Evolutionary conservation across 2,888 invertebrate species (phyloP), one percentile per base, ranked within the genome.

Genomic region (Taphrorychus bicolor): DNA sequence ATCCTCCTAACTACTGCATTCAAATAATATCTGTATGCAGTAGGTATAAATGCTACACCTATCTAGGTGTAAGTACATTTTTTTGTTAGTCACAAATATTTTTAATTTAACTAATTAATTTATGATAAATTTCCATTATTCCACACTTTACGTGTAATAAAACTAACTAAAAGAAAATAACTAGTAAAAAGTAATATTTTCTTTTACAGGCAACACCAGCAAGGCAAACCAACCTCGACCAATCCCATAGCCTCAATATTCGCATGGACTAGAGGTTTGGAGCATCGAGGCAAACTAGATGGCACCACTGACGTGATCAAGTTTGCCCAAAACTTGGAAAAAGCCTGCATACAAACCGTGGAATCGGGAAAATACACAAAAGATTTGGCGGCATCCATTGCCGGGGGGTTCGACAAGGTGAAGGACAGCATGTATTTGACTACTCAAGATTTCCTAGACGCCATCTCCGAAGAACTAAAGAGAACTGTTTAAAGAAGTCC

Each of bases 241-340:
- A 95, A 95, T 83, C 94, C 95, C 7, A 90, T 95, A 66, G 95
- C 95, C 11, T 94, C 94, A 45, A 94, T 95, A 77, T 95, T 92
- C 83, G 95, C 95, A 7, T 95, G 95, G 95, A 94, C 95, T 0
- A 84, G 93, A 58, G 95, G 95, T 1, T 85, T 95, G 52, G 86
- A 88, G 58, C 95, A 95, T 79, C 86, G 95, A 72, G 95, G 93
- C 54, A 90, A 91, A 79, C 83, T 95, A 42, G 95, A 95, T 78
- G 83, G 85, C 71, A 95, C 91, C 24, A 87, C 88, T 0, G 92
- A 92, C 3, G 83, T 95, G 59, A 86, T 84, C n/a, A 84, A 81
- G 57, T 95, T 93, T 80, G 93, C 91, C 16, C 78, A 84, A 41
- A 83, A 86, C 21, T 83, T 95, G 70, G 95, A 95, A 82, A 85